Evolutionary conservation across 2,888 invertebrate genomes (phyloP).

Genomic region (Temnothorax rugatulus): DNA sequence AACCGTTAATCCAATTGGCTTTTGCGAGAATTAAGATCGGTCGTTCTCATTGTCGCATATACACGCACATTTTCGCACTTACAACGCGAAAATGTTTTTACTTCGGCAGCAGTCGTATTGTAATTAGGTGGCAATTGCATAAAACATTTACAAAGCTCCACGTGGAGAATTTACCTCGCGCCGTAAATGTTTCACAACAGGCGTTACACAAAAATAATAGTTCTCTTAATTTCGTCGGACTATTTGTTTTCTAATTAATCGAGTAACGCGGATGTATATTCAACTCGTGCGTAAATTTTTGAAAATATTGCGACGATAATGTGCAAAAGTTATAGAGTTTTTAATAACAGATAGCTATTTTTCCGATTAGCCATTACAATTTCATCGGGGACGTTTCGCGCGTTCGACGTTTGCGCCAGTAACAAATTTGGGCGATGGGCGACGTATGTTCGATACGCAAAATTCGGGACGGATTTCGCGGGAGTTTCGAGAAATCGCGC

Average conservation of each 20-base stretch:
- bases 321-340: background rate
- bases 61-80: slow-evolving; percentile 62
- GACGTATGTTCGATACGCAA: slow-evolving; percentile 25
- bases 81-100: slow-evolving; percentile 34
- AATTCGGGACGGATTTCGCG: slow-evolving; percentile 17
- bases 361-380: slow-evolving; percentile 1
- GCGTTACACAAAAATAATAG: slow-evolving; percentile 11
- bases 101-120: slow-evolving; percentile 8
- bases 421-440: slow-evolving; percentile 19
- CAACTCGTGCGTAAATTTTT: background rate
- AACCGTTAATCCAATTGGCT: slow-evolving; percentile 76
- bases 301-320: background rate
- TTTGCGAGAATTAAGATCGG: slow-evolving; percentile 71
- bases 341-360: background rate
- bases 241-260: slow-evolving; percentile 17
- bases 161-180: background rate
- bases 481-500: slow-evolving; percentile 63
- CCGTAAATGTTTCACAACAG: slow-evolving; percentile 21
- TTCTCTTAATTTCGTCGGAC: background rate
- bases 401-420: background rate
- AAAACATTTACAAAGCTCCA: slow-evolving; percentile 32
- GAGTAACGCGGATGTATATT: background rate
- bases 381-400: background rate
- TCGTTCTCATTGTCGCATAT: slow-evolving; percentile 64
- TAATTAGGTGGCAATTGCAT: slow-evolving; percentile 40